Percentiles rank a stretch among this genome's conserved stretches.
Conservation (phyloP, 2,113 vertebrate genomes). For the Myrmophylax atrothorax region DNA sequence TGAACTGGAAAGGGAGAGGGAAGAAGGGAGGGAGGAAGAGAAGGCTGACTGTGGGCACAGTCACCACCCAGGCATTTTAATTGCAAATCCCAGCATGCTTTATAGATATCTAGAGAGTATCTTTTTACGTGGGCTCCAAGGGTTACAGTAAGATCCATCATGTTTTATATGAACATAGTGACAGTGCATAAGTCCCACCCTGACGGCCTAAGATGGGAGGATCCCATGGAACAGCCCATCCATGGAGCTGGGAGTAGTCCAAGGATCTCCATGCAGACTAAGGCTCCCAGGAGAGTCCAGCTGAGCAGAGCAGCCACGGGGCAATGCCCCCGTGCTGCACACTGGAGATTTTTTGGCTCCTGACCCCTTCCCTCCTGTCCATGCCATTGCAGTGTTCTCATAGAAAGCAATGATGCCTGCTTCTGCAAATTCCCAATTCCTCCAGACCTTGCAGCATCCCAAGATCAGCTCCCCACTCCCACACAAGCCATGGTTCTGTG, state of each 20-base stretch:
- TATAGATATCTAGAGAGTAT: conserved; percentile 52
- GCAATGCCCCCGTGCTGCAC: not conserved
- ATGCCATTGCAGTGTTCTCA: fast-evolving
- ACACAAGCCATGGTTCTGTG: not conserved
- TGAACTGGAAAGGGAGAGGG: not conserved
- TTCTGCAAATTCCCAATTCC: not conserved
- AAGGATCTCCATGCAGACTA: fast-evolving
- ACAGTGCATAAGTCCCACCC: not conserved
- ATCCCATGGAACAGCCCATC: not conserved
- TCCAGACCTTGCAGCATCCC: not conserved
- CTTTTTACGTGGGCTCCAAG: conserved; percentile 11
- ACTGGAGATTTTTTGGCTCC: fast-evolving
- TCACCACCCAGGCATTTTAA: conserved; percentile 59
- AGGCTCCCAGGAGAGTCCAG: not conserved
- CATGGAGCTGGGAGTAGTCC: not conserved
- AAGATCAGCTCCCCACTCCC: not conserved
- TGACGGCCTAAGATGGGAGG: not conserved
- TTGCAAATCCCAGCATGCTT: conserved; percentile 57
- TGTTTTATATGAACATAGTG: conserved; percentile 33
- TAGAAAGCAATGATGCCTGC: fast-evolving
- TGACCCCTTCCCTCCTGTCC: not conserved
- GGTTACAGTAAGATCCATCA: conserved; percentile 49
- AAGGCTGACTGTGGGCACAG: conserved; percentile 3
- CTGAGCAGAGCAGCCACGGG: not conserved
- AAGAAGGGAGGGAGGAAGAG: not conserved